phyloP scores from a whole-genome alignment of 2,113 vertebrate species.

The Halichoerus grypus region DNA sequence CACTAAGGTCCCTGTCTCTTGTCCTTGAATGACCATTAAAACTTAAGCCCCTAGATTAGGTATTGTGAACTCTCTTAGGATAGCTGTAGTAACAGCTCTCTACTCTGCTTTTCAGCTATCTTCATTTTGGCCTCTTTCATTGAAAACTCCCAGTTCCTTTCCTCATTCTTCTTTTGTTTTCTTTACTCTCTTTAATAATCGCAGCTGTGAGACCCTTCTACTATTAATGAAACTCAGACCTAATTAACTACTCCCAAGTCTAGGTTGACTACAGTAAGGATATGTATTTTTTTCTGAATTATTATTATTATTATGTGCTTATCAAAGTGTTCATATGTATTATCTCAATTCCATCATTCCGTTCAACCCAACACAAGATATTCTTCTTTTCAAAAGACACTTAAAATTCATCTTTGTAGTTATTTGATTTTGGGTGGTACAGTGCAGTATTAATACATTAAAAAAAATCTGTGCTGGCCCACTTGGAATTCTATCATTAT shows the following conservation, averaged over 20 bases:
- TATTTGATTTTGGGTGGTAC: background rate
- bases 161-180: background rate
- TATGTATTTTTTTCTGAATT: background rate
- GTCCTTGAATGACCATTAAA: background rate
- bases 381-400: background rate
- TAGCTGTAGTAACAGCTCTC: accelerated
- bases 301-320: background rate
- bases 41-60: background rate
- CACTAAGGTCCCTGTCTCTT: background rate
- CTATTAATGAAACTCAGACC: background rate
- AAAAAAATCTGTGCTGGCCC: background rate
- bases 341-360: background rate
- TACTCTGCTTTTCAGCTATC: background rate
- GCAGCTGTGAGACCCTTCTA: background rate
- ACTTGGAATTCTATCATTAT: background rate
- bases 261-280: background rate
- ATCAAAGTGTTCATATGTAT: background rate
- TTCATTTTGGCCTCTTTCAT: background rate
- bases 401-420: background rate
- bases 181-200: background rate
- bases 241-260: background rate
- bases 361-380: background rate
- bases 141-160: background rate
- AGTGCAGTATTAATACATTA: background rate
- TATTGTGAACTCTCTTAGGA: background rate